A percentile compares a stretch with the other conserved stretches of the same genome.
Evolutionary conservation across 1,140 invertebrate species (phyloP).

Genomic region (Pteromalus puparum): DNA sequence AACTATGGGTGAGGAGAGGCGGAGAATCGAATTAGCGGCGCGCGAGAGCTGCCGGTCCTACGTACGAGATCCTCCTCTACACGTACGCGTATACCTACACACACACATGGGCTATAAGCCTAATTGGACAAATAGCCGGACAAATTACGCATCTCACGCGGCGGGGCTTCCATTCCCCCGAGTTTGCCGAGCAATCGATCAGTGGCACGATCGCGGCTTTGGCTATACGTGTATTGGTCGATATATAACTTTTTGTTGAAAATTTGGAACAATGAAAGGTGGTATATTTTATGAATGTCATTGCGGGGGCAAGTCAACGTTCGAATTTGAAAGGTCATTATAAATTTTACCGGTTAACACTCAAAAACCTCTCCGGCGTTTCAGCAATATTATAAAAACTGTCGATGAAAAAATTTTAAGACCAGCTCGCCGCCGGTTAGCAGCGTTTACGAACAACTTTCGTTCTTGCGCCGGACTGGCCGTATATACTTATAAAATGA

Average conservation of each 20-base stretch:
- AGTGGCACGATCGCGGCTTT: background rate
- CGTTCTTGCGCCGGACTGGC: no score
- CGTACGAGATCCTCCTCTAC: background rate
- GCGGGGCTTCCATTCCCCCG: background rate
- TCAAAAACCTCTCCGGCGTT: no score
- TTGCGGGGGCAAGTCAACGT: no score
- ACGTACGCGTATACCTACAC: background rate
- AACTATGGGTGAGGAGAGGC: background rate
- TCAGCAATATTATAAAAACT: no score
- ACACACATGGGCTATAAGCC: constrained; percentile 23
- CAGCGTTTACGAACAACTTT: no score
- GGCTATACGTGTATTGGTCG: background rate
- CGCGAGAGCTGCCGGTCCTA: background rate
- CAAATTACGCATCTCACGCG: background rate
- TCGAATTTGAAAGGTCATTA: no score
- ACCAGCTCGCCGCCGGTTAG: no score
- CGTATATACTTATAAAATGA: background rate
- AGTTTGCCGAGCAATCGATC: constrained; percentile 2
- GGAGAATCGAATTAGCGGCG: constrained; percentile 33
- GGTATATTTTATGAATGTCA: no score
- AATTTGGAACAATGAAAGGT: no score
- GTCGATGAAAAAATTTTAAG: no score
- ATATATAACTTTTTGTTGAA: background rate
- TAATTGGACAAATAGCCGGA: constrained; percentile 52
- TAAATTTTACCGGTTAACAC: no score